Base-by-base conservation (phyloP, 2,113 vertebrate species). In the Seriola rivoliana region DNA sequence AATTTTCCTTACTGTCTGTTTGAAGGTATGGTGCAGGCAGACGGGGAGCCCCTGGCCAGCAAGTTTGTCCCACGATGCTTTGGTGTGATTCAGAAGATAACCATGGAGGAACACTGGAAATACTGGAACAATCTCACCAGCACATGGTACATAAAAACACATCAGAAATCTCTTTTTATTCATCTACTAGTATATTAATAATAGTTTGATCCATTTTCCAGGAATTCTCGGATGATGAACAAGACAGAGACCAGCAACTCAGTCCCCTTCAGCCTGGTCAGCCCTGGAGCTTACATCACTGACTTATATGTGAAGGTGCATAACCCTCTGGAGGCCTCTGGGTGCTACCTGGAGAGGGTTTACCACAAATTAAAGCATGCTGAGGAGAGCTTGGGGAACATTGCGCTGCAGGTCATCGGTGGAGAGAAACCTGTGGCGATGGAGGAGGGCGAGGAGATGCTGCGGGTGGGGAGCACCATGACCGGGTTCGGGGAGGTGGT, bases 401-500 rank as follows among this genome's bases (percentile, higher is more conserved):
- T 87, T 0, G 21, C 93, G 29, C 0, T 93, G 64, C 82, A 92
- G 55, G 92, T 89, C 25, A 8, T 96, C 58, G 89, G 67, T 2
- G 90, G 95, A 3, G 93, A 95, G 87, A 93, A 81, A 59, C 92
- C 93, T 0, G 83, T 82, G 34, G 83, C 88, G 0, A 72, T 78
- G 36, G 88, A 91, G 77, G 94, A 95, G 82, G 88, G 74, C 0
- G 95, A 96, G 81, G 93, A 95, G 92, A 40, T 96, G 77, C 91
- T 96, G 64, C 83, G 82, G 0, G 94, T 94, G 40, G 95, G 94
- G 14, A 89, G 84, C 79, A 82, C 57, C 13, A 13, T 96, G 80
- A 96, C 93, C 0, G 94, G 91, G 1, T 95, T 95, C 8, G 95
- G 95, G 6, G 95, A 96, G 87, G 88, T 96, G 54, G 91, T 95